Base-by-base conservation (phyloP, 2,888 invertebrate species). In the Megaustenia siamemsis region DNA sequence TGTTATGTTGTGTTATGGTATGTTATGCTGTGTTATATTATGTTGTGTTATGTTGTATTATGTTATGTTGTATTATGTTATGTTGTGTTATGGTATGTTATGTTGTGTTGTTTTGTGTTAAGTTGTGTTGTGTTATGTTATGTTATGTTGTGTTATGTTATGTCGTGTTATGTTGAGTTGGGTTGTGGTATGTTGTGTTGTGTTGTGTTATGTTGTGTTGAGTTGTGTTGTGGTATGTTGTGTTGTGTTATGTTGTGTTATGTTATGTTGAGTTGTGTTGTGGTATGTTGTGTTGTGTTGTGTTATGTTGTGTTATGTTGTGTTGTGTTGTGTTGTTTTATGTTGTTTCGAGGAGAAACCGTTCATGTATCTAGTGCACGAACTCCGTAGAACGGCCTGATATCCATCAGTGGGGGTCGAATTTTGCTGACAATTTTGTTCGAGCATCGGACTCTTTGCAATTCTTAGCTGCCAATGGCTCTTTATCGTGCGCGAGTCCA, bases 31-130 rank as follows among this genome's bases (percentile, higher is more conserved):
- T 32, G 32, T 38, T 76, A 38, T 76, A 35, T 53, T 76, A 21
- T 53, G 32, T 28, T 76, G 53, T 76, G 53, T 56, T 53, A 38
- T 15, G 76, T 56, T 53, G 32, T 53, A 10, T 56, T 76, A 10
- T 76, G 76, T 56, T 53, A 10, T 76, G 53, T 35, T 53, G 53
- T 76, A 35, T 35, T 53, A 38, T 28, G 53, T 35, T 68, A 45
- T 68, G 45, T 80, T 68, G 43, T 63, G 40, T 40, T 80, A n/a
- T 80, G 68, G 66, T 56, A 24, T 60, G 1, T 60, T n/a, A 60
- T 24, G 60, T 60, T n/a, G n/a, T 3, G n/a, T 60, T 60, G n/a
- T 60, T 8, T 60, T 60, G 6, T 3, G n/a, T 3, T 60, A n/a
- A 24, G n/a, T 24, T n/a, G n/a, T 24, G 60, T 60, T n/a, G n/a